phyloP scores from a whole-genome alignment of 2,888 invertebrate genomes.

The Chloroclystis v-ata region DNA sequence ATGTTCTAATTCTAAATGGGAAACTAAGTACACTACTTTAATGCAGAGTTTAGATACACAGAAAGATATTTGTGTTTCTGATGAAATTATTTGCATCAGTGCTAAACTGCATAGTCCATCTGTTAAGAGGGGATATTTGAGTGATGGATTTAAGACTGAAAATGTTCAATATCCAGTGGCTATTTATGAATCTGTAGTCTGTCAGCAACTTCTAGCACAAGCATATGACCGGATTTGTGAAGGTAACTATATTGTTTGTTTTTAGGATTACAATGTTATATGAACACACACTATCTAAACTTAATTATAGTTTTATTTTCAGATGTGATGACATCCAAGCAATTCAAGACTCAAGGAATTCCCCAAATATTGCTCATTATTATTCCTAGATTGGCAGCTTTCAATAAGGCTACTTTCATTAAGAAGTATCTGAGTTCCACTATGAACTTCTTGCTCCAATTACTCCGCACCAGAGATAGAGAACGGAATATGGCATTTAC shows the following conservation, averaged over 20 bases:
- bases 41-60: constrained; percentile 78
- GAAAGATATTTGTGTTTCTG: constrained; percentile 65
- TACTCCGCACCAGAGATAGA: constrained; percentile 88
- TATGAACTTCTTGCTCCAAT: constrained; percentile 86
- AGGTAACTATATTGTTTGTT: constrained; percentile 43
- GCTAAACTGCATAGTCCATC: constrained; percentile 79
- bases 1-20: constrained; percentile 93
- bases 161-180: constrained; percentile 76
- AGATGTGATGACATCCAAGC: constrained; percentile 88
- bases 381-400: constrained; percentile 95
- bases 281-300: background rate
- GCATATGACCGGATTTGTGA: constrained; percentile 89
- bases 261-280: background rate
- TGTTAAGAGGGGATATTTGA: constrained; percentile 72
- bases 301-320: constrained; percentile 36
- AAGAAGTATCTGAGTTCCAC: constrained; percentile 85
- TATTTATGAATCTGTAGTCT: constrained; percentile 91
- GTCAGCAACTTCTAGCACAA: constrained; percentile 87
- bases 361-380: constrained; percentile 92
- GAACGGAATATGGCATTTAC: constrained; percentile 93
- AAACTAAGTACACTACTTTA: constrained; percentile 85
- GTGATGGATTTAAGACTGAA: constrained; percentile 72
- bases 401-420: constrained; percentile 89
- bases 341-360: constrained; percentile 86
- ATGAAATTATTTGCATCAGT: constrained; percentile 79